Evolutionary conservation across 2,797 vertebrate genomes (phyloP).

Genomic region (Clangula hyemalis): DNA sequence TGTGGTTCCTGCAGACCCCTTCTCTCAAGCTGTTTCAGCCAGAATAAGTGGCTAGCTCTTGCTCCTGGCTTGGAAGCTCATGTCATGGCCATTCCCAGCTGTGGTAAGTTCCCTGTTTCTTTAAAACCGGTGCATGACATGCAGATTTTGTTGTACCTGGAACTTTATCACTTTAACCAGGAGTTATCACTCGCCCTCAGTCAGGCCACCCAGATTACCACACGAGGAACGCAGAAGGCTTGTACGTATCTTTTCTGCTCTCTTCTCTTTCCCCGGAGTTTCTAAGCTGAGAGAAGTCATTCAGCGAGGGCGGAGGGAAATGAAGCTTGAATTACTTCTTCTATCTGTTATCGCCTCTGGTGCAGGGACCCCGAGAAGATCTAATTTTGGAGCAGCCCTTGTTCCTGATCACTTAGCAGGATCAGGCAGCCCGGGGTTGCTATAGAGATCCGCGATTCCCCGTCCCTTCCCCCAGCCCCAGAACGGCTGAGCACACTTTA

Average conservation of each 20-base stretch:
- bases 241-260: fast-evolving
- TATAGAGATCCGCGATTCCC: background rate
- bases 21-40: background rate
- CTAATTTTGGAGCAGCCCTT: conserved; percentile 12
- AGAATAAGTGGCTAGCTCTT: background rate
- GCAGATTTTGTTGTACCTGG: conserved; percentile 16
- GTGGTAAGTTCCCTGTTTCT: background rate
- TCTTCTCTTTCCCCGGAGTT: background rate
- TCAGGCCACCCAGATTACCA: background rate
- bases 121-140: background rate
- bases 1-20: background rate
- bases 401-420: background rate
- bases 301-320: background rate
- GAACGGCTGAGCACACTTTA: background rate
- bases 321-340: background rate
- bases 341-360: background rate
- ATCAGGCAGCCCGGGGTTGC: background rate
- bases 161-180: conserved; percentile 45
- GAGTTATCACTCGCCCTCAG: conserved; percentile 40
- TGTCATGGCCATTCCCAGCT: background rate
- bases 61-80: background rate
- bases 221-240: background rate
- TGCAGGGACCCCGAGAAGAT: background rate
- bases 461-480: conserved; percentile 17
- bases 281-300: background rate